phyloP scores from a whole-genome alignment of 2,797 vertebrate genomes.

The Okamejei kenojei region DNA sequence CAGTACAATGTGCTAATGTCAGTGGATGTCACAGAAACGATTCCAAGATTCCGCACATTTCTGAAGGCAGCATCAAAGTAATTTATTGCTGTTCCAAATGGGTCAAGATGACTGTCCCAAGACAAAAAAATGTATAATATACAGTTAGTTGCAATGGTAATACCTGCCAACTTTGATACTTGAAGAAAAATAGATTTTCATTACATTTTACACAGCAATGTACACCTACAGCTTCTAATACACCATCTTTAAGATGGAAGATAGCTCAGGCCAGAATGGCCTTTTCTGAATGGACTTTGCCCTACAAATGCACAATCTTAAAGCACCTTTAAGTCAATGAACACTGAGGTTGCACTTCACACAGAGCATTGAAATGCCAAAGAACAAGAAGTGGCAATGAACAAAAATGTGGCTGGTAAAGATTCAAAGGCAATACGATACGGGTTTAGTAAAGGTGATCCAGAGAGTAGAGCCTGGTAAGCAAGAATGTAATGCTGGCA shows the following conservation, averaged over 20 bases:
- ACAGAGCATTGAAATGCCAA: neutral
- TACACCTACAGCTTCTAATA: neutral
- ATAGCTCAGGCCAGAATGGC: neutral
- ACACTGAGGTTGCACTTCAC: neutral
- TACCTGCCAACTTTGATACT: neutral
- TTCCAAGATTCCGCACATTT: constrained; percentile 84
- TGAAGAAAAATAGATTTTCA: neutral
- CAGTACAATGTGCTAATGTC: constrained; percentile 86
- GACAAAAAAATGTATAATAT: neutral
- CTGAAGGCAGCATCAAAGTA: constrained; percentile 92
- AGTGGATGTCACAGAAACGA: constrained; percentile 86
- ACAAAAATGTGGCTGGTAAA: neutral
- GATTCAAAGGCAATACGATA: neutral
- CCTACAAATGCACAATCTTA: neutral
- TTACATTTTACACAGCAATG: neutral
- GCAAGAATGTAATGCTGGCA: neutral
- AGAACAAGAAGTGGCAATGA: neutral
- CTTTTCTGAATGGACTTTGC: neutral
- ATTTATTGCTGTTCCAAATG: constrained; percentile 85
- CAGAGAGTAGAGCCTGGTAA: neutral
- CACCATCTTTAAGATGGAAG: neutral
- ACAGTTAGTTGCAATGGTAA: neutral
- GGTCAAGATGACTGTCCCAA: constrained; percentile 80
- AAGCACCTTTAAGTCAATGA: neutral
- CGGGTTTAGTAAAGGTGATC: neutral